Base-by-base conservation (phyloP, 2,888 invertebrate species). In the Nemoura dubitans region DNA sequence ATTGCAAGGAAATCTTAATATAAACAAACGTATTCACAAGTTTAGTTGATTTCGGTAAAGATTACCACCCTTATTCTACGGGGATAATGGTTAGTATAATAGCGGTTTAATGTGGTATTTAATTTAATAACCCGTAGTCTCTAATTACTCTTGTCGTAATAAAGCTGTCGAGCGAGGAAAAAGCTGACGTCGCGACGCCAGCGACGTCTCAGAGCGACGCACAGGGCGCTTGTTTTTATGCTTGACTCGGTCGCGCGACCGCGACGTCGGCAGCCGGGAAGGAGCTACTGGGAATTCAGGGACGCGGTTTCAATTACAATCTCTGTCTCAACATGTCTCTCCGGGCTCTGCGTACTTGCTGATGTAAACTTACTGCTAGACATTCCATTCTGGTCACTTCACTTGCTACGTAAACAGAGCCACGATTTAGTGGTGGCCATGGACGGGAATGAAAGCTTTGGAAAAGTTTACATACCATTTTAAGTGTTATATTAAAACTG, bases 121-220 rank as follows among this genome's bases (percentile, higher is more conserved):
- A 59, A 59, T 59, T 59, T 59, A 59, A 59, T 59, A 59, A 59
- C 59, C 59, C 59, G 59, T 59, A 59, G 16, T 78, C 78, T 26
- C 78, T 78, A 78, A 78, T 78, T 78, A 78, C 78, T 28, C 78
- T 26, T 26, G 78, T 26, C 28, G 28, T 28, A 78, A 78, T 78
- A 78, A 78, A 78, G 78, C 78, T 78, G 78, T 78, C 28, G 78
- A 14, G 78, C 26, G 27, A 27, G 16, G 21, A 78, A 78, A 78
- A 78, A 78, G 78, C 78, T 28, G 26, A 78, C 28, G 28, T 78
- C 78, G 78, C 28, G 78, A 28, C 28, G 28, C 78, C 6, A n/a
- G n/a, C 78, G 26, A 26, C 78, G 78, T 78, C 78, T 28, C 78
- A 21, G 2, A 59, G 59, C 59, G 59, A 16, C 59, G 59, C 59